Percentiles rank a stretch among this genome's conserved stretches.
These are phyloP conservation scores for Coregonus suidteri DNA, from an alignment of 2,797 vertebrate genomes.

Conservation along the genomic window DNA sequence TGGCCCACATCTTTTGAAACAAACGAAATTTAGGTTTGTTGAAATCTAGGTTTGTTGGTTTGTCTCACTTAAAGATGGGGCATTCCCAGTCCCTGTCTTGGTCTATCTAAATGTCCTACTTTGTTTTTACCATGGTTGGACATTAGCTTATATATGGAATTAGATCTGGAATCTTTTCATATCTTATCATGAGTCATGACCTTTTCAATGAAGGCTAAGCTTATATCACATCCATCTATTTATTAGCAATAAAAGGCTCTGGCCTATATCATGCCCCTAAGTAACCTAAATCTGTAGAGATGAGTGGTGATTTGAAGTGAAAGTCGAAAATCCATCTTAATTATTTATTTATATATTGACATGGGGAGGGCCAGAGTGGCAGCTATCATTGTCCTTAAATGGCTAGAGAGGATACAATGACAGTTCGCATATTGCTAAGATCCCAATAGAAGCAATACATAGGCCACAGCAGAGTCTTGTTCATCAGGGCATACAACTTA, in stretches of 20 bases:
- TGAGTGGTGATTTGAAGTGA: background rate
- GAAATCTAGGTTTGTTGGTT: background rate
- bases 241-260: too few relatives aligned
- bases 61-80: background rate
- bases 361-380: background rate
- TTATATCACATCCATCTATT: background rate
- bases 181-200: background rate
- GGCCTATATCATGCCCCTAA: background rate
- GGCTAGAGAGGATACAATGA: background rate
- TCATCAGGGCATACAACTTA: too few relatives aligned
- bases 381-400: background rate
- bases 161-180: background rate
- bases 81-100: too few relatives aligned
- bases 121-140: background rate
- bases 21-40: too few relatives aligned
- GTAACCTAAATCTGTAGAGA: background rate
- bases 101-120: background rate
- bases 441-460: too few relatives aligned
- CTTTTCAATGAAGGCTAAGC: background rate
- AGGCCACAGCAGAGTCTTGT: too few relatives aligned
- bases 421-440: background rate
- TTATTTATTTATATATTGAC: background rate
- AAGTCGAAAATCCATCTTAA: background rate
- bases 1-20: background rate
- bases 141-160: background rate